These are phyloP conservation scores for Cyclargus thomasi DNA, from an alignment of 1,140 invertebrate species.

Conservation along the genomic window DNA sequence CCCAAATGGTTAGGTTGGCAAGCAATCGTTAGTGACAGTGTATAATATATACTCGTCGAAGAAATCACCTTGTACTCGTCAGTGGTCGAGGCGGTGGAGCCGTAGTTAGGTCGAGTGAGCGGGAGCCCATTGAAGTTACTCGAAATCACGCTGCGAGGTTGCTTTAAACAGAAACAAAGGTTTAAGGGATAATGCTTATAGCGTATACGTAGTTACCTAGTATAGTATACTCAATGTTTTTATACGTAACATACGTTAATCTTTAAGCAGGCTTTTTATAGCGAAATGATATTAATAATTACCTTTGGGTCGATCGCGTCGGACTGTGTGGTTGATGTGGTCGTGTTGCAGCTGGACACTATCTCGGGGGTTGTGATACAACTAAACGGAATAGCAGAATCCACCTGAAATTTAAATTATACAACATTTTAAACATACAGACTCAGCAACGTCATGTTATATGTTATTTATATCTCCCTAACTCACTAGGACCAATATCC, in stretches of 20 bases:
- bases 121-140: slow-evolving; percentile 59
- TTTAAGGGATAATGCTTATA: too few species aligned
- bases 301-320: slow-evolving; percentile 63
- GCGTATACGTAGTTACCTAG: too few species aligned
- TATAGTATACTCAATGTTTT: too few species aligned
- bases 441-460: slow-evolving; percentile 16
- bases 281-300: slow-evolving; percentile 9
- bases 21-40: slow-evolving; percentile 3
- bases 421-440: not conserved
- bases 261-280: too few species aligned
- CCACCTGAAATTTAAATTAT: slow-evolving; percentile 44
- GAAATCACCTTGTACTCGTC: slow-evolving; percentile 51
- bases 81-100: slow-evolving; percentile 34
- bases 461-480: slow-evolving; percentile 12
- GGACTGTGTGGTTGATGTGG: slow-evolving; percentile 45
- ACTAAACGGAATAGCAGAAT: slow-evolving; percentile 67
- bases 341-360: slow-evolving; percentile 61
- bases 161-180: slow-evolving; percentile 25
- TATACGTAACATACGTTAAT: too few species aligned
- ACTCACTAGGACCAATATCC: too few species aligned
- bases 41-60: slow-evolving; percentile 11
- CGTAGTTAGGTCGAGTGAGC: slow-evolving; percentile 52
- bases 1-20: slow-evolving; percentile 16
- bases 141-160: slow-evolving; percentile 57
- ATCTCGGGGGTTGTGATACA: slow-evolving; percentile 70